Base-by-base conservation (phyloP, 2,113 vertebrate species). In the Brachyistius frenatus region DNA sequence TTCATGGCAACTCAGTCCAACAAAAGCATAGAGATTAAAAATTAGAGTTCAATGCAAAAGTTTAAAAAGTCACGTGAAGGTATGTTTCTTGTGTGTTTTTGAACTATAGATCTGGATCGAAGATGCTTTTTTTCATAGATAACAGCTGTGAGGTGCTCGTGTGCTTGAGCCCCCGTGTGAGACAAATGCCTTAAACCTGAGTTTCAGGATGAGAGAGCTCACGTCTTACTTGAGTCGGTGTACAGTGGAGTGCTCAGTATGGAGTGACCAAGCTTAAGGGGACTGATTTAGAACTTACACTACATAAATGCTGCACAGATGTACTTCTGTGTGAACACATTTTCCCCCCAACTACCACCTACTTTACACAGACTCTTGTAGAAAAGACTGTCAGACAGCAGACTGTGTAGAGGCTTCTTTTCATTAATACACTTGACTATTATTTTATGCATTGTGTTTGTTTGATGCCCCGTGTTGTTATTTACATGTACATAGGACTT, bases 161-260 rank as follows among this genome's bases (percentile, higher is more conserved):
- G 52, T 61, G 57, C 60, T 60, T 55, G 62, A 81, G 77, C 46
- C 61, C 30, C 77, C 53, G 57, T 44, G 79, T 74, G 69, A 77
- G 80, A 75, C 54, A 79, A 87, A 82, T 69, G 82, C 78, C 67
- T 80, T 39, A 60, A 84, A 84, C 58, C 76, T 84, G 55, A 61
- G 73, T 81, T 85, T 83, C 72, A 65, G 64, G 76, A 69, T 69
- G 75, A 84, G 66, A 66, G 47, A 75, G 32, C 76, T 75, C 57
- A 77, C 67, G 39, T 73, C 62, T 73, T 83, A 41, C 35, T 61
- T 58, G 66, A 62, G 63, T 76, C 44, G 2, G 46, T 64, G 39
- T 66, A 67, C 33, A 62, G 78, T 65, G 37, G 83, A 78, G 46
- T 80, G 69, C 41, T 80, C 65, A 85, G 64, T 72, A 41, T 65